Evolutionary conservation across 2,113 vertebrate species (phyloP), one percentile per base, ranked within the genome.

Genomic region (Callorhinus ursinus): DNA sequence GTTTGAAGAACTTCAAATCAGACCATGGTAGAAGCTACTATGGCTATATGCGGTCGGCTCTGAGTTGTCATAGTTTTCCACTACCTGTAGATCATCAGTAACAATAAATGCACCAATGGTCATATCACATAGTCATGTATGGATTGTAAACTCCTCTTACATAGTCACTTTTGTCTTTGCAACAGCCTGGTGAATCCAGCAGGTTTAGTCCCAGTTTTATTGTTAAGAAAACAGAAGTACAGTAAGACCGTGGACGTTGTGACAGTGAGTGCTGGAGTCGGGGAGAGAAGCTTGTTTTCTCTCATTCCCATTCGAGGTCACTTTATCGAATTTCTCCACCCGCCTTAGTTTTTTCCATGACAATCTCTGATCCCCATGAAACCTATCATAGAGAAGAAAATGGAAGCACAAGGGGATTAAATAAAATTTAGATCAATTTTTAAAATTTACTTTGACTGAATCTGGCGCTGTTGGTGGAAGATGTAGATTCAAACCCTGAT

Each of bases 371-470:
- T 59, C 83, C 49, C 39, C 7, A 2, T 18, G n/a, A 85, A 90
- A 74, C 24, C 42, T 87, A 91, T 67, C 51, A 92, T 92, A 92
- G 65, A 69, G 16, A n/a, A 69, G 59, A 82, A 72, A 84, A 28
- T 49, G 74, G 21, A 15, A 42, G 16, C 33, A 33, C 5, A 51
- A 86, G n/a, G 24, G 53, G 51, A 88, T 72, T 77, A 46, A 79
- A 80, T 46, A 80, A 63, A 39, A 89, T 87, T 42, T 84, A 53
- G 18, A 90, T 88, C 39, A 88, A 36, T 71, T 82, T 88, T 79
- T 76, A 95, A 93, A 93, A 84, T 71, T 76, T 67, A 87, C 51
- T 90, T 87, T 36, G 77, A 55, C 39, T 86, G 39, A 67, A 39
- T 87, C 26, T 89, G 24, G 0, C 16, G 55, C 63, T 69, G 2